Percentiles rank a stretch among this genome's conserved stretches.
Conservation (phyloP, 2,888 invertebrate genomes). For the Euclidia mi region DNA sequence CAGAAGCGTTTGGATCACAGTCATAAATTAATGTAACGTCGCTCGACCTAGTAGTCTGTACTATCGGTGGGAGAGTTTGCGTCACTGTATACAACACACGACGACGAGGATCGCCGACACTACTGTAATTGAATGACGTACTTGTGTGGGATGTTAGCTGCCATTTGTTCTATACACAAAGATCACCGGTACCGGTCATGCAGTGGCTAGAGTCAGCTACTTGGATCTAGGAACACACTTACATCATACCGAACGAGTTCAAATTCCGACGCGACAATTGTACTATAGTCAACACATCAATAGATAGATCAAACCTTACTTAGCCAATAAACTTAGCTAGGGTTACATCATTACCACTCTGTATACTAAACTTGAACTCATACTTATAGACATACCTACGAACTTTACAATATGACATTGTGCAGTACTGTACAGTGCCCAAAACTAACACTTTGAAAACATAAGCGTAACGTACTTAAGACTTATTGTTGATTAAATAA, state of each 20-base stretch:
- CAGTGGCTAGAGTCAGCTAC: constrained; percentile 71
- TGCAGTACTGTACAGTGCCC: constrained; percentile 87
- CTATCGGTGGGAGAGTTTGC: constrained; percentile 78
- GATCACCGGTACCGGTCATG: constrained; percentile 81
- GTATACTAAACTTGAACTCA: constrained; percentile 43
- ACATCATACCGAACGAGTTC: constrained; percentile 28
- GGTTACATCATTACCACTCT: constrained; percentile 11
- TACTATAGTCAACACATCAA: constrained; percentile 41
- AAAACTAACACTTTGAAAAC: constrained; percentile 67
- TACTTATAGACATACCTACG: constrained; percentile 59
- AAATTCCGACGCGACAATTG: constrained; percentile 37
- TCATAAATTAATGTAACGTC: constrained; percentile 80
- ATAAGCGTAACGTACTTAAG: constrained; percentile 61
- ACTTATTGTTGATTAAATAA: constrained; percentile 26
- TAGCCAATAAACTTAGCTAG: constrained; percentile 35
- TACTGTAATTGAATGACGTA: constrained; percentile 73
- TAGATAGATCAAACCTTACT: constrained; percentile 26
- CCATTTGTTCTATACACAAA: constrained; percentile 84
- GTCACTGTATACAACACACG: constrained; percentile 68
- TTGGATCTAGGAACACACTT: constrained; percentile 57
- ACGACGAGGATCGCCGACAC: constrained; percentile 70
- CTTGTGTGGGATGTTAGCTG: constrained; percentile 87
- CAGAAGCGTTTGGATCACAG: constrained; percentile 88
- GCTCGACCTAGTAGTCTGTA: constrained; percentile 84
- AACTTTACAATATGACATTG: constrained; percentile 63